phyloP scores from a whole-genome alignment of 1,140 invertebrate genomes.

The Drosophila leontia region DNA sequence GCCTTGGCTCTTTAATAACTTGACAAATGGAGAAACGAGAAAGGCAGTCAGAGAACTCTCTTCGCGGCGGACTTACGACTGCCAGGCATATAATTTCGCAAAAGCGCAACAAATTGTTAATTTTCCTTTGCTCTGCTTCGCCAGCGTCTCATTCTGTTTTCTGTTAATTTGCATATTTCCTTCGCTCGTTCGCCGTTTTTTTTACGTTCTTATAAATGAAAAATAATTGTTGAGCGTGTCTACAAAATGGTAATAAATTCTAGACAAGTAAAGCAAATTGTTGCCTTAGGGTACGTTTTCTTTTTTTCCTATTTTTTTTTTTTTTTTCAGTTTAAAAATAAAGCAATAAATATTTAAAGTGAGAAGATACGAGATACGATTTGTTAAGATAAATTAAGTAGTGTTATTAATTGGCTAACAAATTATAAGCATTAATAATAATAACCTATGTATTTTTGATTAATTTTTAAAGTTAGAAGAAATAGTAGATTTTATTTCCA shows the following conservation, averaged over 20 bases:
- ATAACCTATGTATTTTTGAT: not conserved
- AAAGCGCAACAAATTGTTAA: slow-evolving; percentile 82
- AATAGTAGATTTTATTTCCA: too few species aligned
- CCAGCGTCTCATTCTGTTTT: slow-evolving; percentile 27
- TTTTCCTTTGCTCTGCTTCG: slow-evolving; percentile 63
- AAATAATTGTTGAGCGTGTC: slow-evolving; percentile 63
- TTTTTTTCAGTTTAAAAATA: slow-evolving; percentile 2
- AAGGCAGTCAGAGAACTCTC: slow-evolving; percentile 32
- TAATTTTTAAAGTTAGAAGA: not conserved
- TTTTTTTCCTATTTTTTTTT: not conserved
- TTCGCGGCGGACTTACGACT: slow-evolving; percentile 58
- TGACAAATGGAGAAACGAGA: slow-evolving; percentile 71
- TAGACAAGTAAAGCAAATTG: slow-evolving; percentile 60
- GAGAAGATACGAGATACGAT: not conserved
- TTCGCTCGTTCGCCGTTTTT: slow-evolving; percentile 24
- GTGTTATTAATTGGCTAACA: not conserved
- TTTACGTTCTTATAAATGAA: slow-evolving; percentile 53
- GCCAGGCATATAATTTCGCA: slow-evolving; percentile 72
- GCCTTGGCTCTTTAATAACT: slow-evolving; percentile 62
- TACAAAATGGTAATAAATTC: slow-evolving; percentile 63
- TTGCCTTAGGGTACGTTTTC: slow-evolving; percentile 26
- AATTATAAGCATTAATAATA: not conserved
- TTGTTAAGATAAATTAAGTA: not conserved
- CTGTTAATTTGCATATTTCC: slow-evolving; percentile 71
- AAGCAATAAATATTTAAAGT: slow-evolving; percentile 7